Percentiles rank a stretch among this genome's conserved stretches.
phyloP scores from a whole-genome alignment of 2,888 invertebrate genomes.

The Imbricaverruca yamaguchii region DNA sequence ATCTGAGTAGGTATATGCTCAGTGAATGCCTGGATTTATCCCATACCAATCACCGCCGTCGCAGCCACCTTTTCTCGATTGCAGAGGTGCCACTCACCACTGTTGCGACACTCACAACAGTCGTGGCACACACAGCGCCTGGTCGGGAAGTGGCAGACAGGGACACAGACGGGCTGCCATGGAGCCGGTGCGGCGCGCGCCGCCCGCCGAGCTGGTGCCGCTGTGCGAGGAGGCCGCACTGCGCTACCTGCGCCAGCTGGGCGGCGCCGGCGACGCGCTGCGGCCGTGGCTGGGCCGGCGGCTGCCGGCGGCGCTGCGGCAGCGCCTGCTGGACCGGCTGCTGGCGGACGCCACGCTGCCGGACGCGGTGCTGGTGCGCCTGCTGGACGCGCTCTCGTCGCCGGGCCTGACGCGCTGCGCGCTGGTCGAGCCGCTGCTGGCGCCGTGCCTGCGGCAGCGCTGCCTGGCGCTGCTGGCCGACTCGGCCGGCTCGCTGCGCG shows the following conservation, averaged over 20 bases:
- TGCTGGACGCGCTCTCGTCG: not conserved
- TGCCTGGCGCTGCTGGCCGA: not conserved
- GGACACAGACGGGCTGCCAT: not conserved
- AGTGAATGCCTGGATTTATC: not conserved
- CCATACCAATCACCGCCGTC: not conserved
- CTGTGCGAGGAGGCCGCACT: slow-evolving; percentile 1
- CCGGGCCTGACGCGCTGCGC: slow-evolving; percentile 3
- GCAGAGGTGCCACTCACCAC: not conserved
- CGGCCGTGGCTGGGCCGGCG: not conserved
- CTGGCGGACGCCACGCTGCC: not conserved
- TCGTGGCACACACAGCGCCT: not conserved
- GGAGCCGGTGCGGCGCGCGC: not conserved
- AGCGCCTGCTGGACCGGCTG: not conserved
- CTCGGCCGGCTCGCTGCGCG: not conserved
- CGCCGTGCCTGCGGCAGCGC: not conserved
- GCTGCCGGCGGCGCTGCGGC: not conserved
- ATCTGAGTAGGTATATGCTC: not conserved
- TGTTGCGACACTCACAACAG: not conserved
- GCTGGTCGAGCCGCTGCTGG: not conserved
- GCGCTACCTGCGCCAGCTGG: not conserved
- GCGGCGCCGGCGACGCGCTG: not conserved
- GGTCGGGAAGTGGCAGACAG: not conserved
- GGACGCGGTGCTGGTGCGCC: not conserved
- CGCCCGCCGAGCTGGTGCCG: not conserved
- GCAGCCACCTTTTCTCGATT: not conserved